Evolutionary conservation across 2,797 vertebrate species (phyloP).

Genomic region (Bovichtus variegatus): DNA sequence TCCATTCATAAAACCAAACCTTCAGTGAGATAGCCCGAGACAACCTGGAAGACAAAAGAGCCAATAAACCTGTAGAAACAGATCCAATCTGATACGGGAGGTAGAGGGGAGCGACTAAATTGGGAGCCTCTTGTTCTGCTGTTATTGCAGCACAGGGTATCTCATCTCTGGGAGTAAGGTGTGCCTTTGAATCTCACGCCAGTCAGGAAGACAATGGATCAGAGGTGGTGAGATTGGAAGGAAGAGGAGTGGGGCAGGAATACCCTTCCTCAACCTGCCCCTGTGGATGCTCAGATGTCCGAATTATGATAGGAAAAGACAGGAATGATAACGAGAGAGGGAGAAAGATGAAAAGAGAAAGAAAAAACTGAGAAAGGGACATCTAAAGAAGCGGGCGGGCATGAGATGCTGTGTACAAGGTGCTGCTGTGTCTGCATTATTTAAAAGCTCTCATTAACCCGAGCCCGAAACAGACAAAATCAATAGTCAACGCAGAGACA

Average conservation of each 20-base stretch:
- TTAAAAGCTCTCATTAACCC: constrained; percentile 81
- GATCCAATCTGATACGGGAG: constrained; percentile 59
- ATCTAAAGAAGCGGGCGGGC: neutral
- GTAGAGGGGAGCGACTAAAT: constrained; percentile 34
- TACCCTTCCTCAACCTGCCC: constrained; percentile 19
- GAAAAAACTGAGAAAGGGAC: constrained; percentile 9
- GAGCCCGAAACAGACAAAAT: constrained; percentile 68
- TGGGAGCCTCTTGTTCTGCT: constrained; percentile 42
- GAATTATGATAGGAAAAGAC: constrained; percentile 13
- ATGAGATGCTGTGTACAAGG: constrained; percentile 12
- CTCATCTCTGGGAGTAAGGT: constrained; percentile 52
- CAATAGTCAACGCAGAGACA: constrained; percentile 60
- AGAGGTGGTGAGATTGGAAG: constrained; percentile 46
- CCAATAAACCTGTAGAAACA: constrained; percentile 61
- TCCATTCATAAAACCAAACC: constrained; percentile 51
- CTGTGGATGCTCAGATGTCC: constrained; percentile 32
- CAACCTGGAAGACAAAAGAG: constrained; percentile 65
- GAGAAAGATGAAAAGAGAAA: constrained; percentile 4
- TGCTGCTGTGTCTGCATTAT: constrained; percentile 77
- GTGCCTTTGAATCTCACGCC: constrained; percentile 51
- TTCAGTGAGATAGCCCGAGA: constrained; percentile 39
- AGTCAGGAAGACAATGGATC: constrained; percentile 52
- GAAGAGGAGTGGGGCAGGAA: neutral
- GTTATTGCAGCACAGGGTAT: constrained; percentile 51
- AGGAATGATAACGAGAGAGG: constrained; percentile 5